Evolutionary conservation across 2,113 vertebrate species (phyloP).

Genomic region (Dasyornis broadbenti): DNA sequence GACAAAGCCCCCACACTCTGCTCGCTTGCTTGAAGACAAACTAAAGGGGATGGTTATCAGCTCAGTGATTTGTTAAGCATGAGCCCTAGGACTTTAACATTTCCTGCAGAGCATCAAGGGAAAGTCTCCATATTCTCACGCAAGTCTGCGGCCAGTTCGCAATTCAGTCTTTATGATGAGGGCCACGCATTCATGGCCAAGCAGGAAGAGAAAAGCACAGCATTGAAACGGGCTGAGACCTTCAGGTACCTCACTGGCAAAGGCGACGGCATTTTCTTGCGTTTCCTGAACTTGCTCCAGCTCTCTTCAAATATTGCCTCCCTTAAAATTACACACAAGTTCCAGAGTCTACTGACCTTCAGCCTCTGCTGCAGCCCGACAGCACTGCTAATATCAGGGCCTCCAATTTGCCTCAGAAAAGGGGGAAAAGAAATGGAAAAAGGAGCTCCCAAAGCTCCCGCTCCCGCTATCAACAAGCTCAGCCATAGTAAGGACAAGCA

Average conservation of each 20-base stretch:
- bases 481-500: not conserved
- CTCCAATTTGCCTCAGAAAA: not conserved
- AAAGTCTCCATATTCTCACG: not conserved
- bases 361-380: not conserved
- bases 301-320: not conserved
- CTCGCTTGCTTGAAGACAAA: not conserved
- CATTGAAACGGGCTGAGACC: not conserved
- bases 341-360: not conserved
- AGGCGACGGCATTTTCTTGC: not conserved
- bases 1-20: not conserved
- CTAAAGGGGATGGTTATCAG: not conserved
- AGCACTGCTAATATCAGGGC: not conserved
- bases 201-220: not conserved
- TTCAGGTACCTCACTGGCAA: not conserved
- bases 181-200: not conserved
- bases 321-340: not conserved
- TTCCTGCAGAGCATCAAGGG: not conserved
- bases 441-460: not conserved
- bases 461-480: not conserved
- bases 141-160: not conserved
- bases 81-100: not conserved
- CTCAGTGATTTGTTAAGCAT: not conserved
- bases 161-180: not conserved
- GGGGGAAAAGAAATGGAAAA: not conserved
- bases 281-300: not conserved